Evolutionary conservation across 37 sponge, comb jelly and placozoan genomes (phyloP), one percentile per base, ranked within the genome.

Genomic region (Spongilla lacustris): DNA sequence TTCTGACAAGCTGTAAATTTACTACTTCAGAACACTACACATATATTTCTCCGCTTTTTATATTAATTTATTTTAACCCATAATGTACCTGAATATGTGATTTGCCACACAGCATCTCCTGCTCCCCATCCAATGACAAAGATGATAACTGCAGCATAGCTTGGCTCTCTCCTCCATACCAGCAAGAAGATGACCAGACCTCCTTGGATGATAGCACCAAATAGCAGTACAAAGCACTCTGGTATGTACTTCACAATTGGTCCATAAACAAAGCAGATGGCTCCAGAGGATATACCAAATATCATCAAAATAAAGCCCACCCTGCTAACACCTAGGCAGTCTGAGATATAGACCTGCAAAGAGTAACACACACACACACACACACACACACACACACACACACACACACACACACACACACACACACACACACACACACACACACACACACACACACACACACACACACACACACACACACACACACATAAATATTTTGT

Each of bases 321-420:
- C 36, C 25, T 71, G 19, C 73, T 35, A 2, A 87, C 74, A 19
- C 87, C 87, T 30, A 87, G 58, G 70, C 87, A 87, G 25, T 87
- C 87, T n/a, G 92, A 77, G 13, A 89, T 83, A 49, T 73, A 83
- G 10, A 73, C 80, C 89, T 84, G 71, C 27, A 31, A 77, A 77
- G 14, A 36, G 41, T n/a, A 70, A 70, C 27, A 30, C 2, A 69
- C 6, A 10, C 71, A 6, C 9, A 69, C 71, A 69, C 9, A 3
- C 5, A 69, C 71, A n/a, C n/a, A n/a, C n/a, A n/a, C n/a, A n/a
- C n/a, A n/a, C n/a, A n/a, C n/a, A n/a, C n/a, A n/a, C n/a, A n/a
- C n/a, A n/a, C n/a, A n/a, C n/a, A n/a, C n/a, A n/a, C n/a, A n/a
- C n/a, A n/a, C n/a, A n/a, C n/a, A n/a, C n/a, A n/a, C n/a, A n/a